A percentile compares a stretch with the other conserved stretches of the same genome.
phyloP scores from a whole-genome alignment of 2,797 vertebrate genomes.

The Furcifer pardalis region DNA sequence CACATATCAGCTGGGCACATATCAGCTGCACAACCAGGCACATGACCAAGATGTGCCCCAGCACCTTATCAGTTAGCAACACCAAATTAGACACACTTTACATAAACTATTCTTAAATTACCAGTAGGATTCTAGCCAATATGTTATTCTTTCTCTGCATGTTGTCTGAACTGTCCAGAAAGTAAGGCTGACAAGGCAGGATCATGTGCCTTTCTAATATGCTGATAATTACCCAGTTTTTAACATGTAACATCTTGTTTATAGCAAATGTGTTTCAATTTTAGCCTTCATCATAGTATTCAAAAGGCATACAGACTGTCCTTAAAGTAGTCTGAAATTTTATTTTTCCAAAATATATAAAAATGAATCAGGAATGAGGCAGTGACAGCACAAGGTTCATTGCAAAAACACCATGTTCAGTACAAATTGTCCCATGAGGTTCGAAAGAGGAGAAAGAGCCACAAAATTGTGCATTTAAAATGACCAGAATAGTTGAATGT shows the following conservation, averaged over 20 bases:
- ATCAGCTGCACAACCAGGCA: too few relatives aligned
- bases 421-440: constrained; percentile 49
- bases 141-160: background rate
- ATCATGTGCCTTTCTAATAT: background rate
- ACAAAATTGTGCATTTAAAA: constrained; percentile 31
- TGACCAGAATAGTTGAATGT: constrained; percentile 32
- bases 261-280: constrained; percentile 1
- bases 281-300: background rate
- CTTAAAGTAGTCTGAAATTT: constrained; percentile 37
- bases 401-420: constrained; percentile 52
- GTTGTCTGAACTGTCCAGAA: background rate
- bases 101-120: too few relatives aligned
- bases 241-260: background rate
- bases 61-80: too few relatives aligned
- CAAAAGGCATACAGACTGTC: constrained; percentile 31
- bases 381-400: constrained; percentile 35
- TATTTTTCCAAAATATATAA: constrained; percentile 24
- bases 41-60: too few relatives aligned
- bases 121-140: too few relatives aligned
- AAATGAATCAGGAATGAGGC: background rate
- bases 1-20: too few relatives aligned
- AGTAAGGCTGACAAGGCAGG: background rate
- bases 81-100: too few relatives aligned
- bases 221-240: background rate
- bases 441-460: background rate